Evolutionary conservation across 2,113 vertebrate genomes (phyloP), one percentile per base, ranked within the genome.

Genomic region (Canis aureus): DNA sequence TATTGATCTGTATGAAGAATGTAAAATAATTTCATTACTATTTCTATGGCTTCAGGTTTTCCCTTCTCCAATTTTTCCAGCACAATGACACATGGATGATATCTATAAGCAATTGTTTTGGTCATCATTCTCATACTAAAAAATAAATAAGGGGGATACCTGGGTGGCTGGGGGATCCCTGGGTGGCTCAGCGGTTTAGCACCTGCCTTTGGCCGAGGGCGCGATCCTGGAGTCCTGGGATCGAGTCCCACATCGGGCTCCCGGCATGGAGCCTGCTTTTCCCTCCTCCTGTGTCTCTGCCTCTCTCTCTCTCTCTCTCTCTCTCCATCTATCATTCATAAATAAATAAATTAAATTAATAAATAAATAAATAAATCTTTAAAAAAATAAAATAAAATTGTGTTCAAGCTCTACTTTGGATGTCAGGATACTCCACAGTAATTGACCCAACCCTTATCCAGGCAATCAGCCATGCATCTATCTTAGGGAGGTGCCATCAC

Each of bases 21-120:
- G 85, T 85, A 91, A 95, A 93, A 88, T 88, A 11, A 64, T 82
- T 89, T 82, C 11, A 29, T 95, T 87, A 71, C 71, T 87, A 11
- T 84, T 19, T 62, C 62, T 16, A 62, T 51, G 35, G 71, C 43
- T 94, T 92, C n/a, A 71, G 32, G 20, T 43, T 92, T 94, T 82
- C n/a, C 35, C 29, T 79, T 79, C 80, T 90, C 32, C 32, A 95
- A 1, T 89, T 38, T 81, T 97, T 76, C 79, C 25, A 89, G 60
- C 19, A 22, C 53, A 71, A 20, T 94, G 60, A 84, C 25, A 87
- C 16, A 55, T 73, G 9, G 71, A 96, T 80, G 43, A 62, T 64
- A 94, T 92, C 94, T 73, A 38, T 49, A 83, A 90, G 32, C 79
- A 55, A 62, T 57, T 87, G 67, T 86, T 35, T 91, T 62, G 12